Evolutionary conservation across 2,888 invertebrate species (phyloP).

Genomic region (Pseudococcus longispinus): DNA sequence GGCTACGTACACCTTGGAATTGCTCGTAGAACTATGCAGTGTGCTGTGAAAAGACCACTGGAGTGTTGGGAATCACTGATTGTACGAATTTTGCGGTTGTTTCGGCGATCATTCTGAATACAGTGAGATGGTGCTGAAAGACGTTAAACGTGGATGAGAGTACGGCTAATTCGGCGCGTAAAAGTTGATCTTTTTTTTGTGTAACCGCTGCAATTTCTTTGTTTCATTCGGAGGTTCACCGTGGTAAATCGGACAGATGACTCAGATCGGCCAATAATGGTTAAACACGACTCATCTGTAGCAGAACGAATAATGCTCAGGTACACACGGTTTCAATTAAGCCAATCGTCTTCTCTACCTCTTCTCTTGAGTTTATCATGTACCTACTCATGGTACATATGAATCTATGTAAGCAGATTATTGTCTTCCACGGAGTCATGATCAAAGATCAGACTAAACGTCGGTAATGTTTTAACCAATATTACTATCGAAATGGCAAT

Average conservation of each 20-base stretch:
- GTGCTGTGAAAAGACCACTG: too few species aligned
- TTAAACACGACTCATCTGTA: not conserved
- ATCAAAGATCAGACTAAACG: not conserved
- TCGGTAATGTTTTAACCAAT: not conserved
- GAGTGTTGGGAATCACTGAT: not conserved
- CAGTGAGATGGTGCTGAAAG: not conserved
- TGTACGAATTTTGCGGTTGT: slow-evolving; percentile 3
- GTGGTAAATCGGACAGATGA: slow-evolving; percentile 21
- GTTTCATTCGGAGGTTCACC: slow-evolving; percentile 26
- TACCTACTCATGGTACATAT: not conserved
- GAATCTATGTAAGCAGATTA: not conserved
- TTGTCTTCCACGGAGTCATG: not conserved
- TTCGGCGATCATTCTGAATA: not conserved
- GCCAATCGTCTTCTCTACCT: not conserved
- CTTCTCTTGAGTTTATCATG: not conserved
- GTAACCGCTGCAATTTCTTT: slow-evolving; percentile 19
- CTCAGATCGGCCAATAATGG: slow-evolving; percentile 17
- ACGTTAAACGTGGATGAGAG: not conserved
- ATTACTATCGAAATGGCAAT: not conserved
- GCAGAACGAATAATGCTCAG: slow-evolving; percentile 13
- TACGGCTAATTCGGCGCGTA: not conserved
- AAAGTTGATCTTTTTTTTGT: not conserved
- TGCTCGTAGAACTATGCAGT: too few species aligned
- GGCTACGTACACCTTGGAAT: too few species aligned
- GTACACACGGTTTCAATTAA: slow-evolving; percentile 13